A percentile compares a stretch with the other conserved stretches of the same genome.
phyloP scores from a whole-genome alignment of 1,140 invertebrate species.

The Brachionus asplanchnoidis region DNA sequence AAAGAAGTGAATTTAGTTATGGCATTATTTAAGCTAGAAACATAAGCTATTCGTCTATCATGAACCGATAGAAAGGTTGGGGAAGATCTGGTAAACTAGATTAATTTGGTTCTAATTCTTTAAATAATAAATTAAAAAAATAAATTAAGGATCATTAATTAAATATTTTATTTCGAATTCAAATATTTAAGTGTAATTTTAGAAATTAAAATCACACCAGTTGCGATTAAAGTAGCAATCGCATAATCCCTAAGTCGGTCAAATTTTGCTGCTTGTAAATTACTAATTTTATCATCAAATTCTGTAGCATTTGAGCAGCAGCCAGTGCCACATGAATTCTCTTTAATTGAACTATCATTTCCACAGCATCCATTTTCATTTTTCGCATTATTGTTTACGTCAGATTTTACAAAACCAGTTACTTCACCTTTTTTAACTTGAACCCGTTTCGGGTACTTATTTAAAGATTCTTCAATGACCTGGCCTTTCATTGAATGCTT shows the following conservation, averaged over 20 bases:
- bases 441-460: not conserved
- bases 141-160: too few species aligned
- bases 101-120: too few species aligned
- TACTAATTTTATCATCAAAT: not conserved
- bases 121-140: too few species aligned
- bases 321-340: not conserved
- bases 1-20: too few species aligned
- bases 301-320: not conserved
- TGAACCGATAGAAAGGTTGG: too few species aligned
- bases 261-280: not conserved
- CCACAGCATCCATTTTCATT: not conserved
- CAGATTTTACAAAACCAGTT: not conserved
- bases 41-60: too few species aligned
- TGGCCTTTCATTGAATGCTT: conserved; percentile 80
- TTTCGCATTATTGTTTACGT: not conserved
- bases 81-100: too few species aligned
- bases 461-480: conserved; percentile 11
- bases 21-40: too few species aligned
- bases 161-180: not conserved
- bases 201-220: conserved; percentile 20
- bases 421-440: not conserved
- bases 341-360: not conserved
- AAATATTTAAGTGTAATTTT: conserved; percentile 21
- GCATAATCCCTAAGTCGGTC: not conserved
- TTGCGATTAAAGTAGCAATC: conserved; percentile 29